Evolutionary conservation across 1,140 invertebrate genomes (phyloP).

Genomic region (Vanessa tameamea): DNA sequence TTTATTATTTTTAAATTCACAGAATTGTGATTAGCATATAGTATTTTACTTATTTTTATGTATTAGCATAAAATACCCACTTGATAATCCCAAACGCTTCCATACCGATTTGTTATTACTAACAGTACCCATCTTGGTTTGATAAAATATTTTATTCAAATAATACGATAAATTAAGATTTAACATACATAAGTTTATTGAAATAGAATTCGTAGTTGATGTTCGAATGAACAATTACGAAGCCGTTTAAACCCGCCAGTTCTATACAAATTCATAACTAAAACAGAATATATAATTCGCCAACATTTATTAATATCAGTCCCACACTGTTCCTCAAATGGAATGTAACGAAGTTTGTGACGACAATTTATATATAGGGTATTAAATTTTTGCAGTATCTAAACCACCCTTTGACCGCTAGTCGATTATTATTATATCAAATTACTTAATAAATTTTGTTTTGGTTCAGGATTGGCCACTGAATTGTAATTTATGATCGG

Average conservation of each 20-base stretch:
- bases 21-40: too few relatives aligned
- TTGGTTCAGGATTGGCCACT: slow-evolving; percentile 58
- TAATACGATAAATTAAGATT: not conserved
- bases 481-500: slow-evolving; percentile 70
- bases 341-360: slow-evolving; percentile 21
- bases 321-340: slow-evolving; percentile 13
- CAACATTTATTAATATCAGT: slow-evolving; percentile 6
- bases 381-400: slow-evolving; percentile 27
- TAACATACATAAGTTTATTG: not conserved
- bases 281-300: slow-evolving; percentile 13
- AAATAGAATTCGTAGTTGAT: not conserved
- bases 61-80: too few relatives aligned
- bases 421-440: slow-evolving; percentile 51
- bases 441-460: slow-evolving; percentile 66
- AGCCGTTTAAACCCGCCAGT: not conserved
- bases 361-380: slow-evolving; percentile 28
- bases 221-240: not conserved
- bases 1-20: too few relatives aligned
- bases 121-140: too few relatives aligned
- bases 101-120: too few relatives aligned
- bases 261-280: slow-evolving; percentile 10
- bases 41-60: too few relatives aligned
- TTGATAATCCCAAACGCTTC: too few relatives aligned
- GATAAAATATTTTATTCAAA: not conserved
- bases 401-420: slow-evolving; percentile 26